A percentile compares a stretch with the other conserved stretches of the same genome.
Conservation (phyloP, 2,888 invertebrate species). For the Oxycera nigricornis region DNA sequence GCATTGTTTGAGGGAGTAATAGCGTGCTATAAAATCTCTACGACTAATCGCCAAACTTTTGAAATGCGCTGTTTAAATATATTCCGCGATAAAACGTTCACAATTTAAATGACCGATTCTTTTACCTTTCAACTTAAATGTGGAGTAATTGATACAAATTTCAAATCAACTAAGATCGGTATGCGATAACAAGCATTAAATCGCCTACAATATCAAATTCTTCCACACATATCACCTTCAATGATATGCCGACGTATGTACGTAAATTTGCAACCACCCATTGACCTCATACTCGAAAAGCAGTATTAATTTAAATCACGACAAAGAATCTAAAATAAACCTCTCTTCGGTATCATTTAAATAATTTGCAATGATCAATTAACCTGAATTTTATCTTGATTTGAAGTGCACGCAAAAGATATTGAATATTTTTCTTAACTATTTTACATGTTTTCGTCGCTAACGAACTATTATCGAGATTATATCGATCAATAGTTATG, state of each 20-base stretch:
- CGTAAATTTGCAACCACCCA: not conserved
- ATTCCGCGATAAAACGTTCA: not conserved
- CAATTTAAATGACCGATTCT: too few species aligned
- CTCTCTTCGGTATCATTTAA: not conserved
- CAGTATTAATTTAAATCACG: not conserved
- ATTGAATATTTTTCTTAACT: not conserved
- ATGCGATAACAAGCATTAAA: too few species aligned
- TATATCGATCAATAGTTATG: too few species aligned
- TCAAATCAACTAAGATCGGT: too few species aligned
- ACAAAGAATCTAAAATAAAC: not conserved
- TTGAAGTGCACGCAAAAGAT: not conserved
- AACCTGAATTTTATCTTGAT: slow-evolving; percentile 11
- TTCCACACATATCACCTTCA: not conserved
- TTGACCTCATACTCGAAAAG: not conserved
- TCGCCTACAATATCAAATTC: not conserved
- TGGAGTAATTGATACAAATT: too few species aligned
- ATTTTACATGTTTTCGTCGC: too few species aligned
- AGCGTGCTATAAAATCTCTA: not conserved
- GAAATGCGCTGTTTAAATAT: not conserved
- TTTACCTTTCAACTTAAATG: too few species aligned
- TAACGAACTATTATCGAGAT: too few species aligned
- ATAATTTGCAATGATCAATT: slow-evolving; percentile 24
- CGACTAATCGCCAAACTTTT: not conserved
- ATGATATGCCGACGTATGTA: not conserved
- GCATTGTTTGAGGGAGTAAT: not conserved